These are phyloP conservation scores for Nibea albiflora DNA, from an alignment of 2,113 vertebrate genomes.

Conservation along the genomic window DNA sequence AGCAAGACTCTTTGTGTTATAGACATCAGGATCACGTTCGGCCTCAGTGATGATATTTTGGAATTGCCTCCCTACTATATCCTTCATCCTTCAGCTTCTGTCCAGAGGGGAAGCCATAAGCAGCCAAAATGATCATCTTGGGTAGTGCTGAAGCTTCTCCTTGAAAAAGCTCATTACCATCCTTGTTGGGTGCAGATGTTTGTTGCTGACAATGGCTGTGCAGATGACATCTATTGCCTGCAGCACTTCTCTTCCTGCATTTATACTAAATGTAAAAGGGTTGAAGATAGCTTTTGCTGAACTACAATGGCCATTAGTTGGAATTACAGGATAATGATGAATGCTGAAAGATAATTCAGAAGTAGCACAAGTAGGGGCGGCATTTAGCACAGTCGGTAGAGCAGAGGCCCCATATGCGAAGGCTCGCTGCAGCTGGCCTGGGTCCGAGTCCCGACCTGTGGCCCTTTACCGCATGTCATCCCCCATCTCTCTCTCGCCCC, in stretches of 20 bases:
- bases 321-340: background rate
- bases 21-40: background rate
- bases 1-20: background rate
- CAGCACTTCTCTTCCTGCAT: background rate
- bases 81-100: background rate
- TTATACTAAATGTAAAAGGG: background rate
- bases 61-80: background rate
- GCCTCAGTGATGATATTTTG: background rate
- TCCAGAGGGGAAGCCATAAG: background rate
- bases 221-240: background rate
- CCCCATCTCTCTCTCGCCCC: too few relatives aligned
- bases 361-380: background rate
- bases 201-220: background rate
- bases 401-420: too few relatives aligned
- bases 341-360: background rate
- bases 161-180: background rate
- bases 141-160: background rate
- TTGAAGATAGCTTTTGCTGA: background rate
- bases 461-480: too few relatives aligned
- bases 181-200: background rate
- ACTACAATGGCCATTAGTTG: background rate
- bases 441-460: too few relatives aligned
- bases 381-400: too few relatives aligned
- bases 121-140: background rate
- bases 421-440: too few relatives aligned